Conservation (phyloP, 2,888 invertebrate species). For the Diarsia mendica region DNA sequence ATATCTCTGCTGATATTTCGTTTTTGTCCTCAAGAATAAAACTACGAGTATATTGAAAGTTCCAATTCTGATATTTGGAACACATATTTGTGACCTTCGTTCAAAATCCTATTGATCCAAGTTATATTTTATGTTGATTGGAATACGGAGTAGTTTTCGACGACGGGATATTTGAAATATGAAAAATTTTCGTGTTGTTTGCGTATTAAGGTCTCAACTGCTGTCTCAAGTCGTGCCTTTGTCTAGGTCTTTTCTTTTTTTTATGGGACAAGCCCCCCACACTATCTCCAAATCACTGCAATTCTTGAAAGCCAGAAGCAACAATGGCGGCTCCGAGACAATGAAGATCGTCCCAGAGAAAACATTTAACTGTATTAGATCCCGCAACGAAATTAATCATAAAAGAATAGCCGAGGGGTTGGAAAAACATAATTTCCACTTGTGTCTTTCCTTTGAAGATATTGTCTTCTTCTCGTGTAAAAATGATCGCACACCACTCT, state of each 20-base stretch:
- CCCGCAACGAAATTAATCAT: no score
- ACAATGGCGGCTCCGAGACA: no score
- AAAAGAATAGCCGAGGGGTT: no score
- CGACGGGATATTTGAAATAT: not conserved
- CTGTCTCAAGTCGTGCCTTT: no score
- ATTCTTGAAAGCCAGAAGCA: no score
- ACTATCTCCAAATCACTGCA: no score
- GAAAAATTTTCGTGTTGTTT: not conserved
- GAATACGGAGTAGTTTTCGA: slow-evolving; percentile 1
- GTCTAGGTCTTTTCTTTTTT: not conserved
- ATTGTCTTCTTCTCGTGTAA: not conserved
- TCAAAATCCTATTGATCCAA: slow-evolving; percentile 12
- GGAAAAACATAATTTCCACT: no score
- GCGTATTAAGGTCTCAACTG: not conserved
- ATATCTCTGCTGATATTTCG: not conserved
- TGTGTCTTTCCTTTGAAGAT: not conserved
- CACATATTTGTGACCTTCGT: not conserved
- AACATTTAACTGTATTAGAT: no score
- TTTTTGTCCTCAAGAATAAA: not conserved
- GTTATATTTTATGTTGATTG: slow-evolving; percentile 6
- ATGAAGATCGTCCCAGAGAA: no score
- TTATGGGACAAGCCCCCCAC: no score
- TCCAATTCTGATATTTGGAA: not conserved
- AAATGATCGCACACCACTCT: not conserved
- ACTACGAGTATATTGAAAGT: not conserved